Percentiles rank a stretch among this genome's conserved stretches.
Evolutionary conservation across 2,113 vertebrate genomes (phyloP).

Genomic region (Hippocampus zosterae): DNA sequence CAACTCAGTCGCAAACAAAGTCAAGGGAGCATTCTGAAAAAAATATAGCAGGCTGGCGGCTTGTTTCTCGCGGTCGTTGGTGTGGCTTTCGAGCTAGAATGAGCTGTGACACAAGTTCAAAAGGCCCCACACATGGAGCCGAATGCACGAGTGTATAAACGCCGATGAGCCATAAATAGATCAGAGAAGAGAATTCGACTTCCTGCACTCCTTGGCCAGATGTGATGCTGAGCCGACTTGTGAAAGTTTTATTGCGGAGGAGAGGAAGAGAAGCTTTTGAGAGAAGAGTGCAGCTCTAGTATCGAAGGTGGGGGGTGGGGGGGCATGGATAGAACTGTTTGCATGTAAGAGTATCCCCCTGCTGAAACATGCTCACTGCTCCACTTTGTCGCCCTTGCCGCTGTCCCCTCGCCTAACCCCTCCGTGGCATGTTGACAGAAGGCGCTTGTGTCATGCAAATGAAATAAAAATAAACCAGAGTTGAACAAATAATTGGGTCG

Average conservation of each 20-base stretch:
- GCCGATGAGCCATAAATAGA: constrained; percentile 28
- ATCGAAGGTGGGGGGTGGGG: constrained; percentile 2
- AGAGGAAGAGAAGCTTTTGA: constrained; percentile 14
- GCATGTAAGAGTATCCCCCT: constrained; percentile 52
- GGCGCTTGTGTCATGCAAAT: constrained; percentile 29
- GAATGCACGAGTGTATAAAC: constrained; percentile 19
- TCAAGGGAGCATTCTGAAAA: constrained; percentile 1
- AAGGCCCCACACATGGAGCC: constrained; percentile 1
- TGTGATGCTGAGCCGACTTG: constrained; percentile 30
- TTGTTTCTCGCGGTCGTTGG: background rate
- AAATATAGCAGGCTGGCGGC: constrained; percentile 9
- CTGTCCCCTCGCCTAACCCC: constrained; percentile 51
- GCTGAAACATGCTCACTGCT: constrained; percentile 68
- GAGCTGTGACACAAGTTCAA: background rate
- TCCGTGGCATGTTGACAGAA: constrained; percentile 31
- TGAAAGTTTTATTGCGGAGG: constrained; percentile 36
- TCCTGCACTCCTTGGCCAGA: constrained; percentile 29
- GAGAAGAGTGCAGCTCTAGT: constrained; percentile 11
- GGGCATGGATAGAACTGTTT: constrained; percentile 7
- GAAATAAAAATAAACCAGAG: constrained; percentile 26
- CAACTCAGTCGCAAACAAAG: background rate
- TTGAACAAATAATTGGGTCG: background rate
- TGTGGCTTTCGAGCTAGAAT: constrained; percentile 9
- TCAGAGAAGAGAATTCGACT: constrained; percentile 23
- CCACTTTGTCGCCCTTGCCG: constrained; percentile 55